Base-by-base conservation (phyloP, 2,113 vertebrate species). In the Desmodus rotundus region DNA sequence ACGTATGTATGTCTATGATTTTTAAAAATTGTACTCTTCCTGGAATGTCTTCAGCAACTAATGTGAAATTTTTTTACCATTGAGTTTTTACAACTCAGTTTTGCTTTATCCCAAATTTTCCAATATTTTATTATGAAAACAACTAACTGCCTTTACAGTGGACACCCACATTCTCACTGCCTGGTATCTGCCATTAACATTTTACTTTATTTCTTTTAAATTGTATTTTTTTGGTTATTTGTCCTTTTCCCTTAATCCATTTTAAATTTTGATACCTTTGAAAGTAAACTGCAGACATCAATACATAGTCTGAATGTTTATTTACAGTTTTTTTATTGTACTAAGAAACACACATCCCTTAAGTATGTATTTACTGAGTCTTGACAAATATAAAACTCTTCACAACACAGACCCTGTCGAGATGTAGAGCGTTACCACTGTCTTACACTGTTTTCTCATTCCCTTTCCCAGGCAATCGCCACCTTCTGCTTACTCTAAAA, bases 231-330 rank as follows among this genome's bases (percentile, higher is more conserved):
- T 77, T 73, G 33, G 26, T 43, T 76, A 36, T 92, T 54, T 93
- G 20, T 87, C 41, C 22, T 72, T 5, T 76, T 73, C 22, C n/a
- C 67, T 93, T 70, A 85, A 38, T 50, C n/a, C 45, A 50, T 72
- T 38, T 93, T 45, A 74, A 68, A 54, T 87, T 96, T 94, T 94
- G 81, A 84, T 45, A 65, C n/a, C 52, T 93, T 91, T n/a, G 38
- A 81, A 68, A 94, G 33, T 54, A 78, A 70, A 72, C 33, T 52
- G 31, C 2, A 58, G 58, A 12, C 9, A 56, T 77, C 19, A 36
- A 38, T 67, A 68, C 24, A 11, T 26, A 73, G 41, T 52, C 54
- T 87, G 10, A 45, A 6, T 41, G 33, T 81, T 78, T 67, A 24
- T 68, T 89, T 36, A 33, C 7, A 54, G 24, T 41, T 73, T 95